These are phyloP conservation scores for Agriopis leucophaearia DNA, from an alignment of 2,888 invertebrate genomes.

Conservation along the genomic window DNA sequence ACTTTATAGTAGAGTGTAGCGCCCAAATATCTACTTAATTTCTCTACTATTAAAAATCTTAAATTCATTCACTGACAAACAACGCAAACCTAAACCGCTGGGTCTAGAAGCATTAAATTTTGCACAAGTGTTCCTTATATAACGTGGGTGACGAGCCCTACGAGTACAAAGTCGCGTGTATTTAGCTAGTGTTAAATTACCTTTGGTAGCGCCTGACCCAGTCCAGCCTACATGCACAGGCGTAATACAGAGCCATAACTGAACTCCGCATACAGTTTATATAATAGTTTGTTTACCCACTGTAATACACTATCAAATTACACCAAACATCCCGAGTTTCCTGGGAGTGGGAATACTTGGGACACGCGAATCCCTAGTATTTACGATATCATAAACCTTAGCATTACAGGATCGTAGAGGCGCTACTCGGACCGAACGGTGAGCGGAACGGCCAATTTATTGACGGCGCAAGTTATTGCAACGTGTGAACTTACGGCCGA, in stretches of 20 bases:
- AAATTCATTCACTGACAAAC: no score
- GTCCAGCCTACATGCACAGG: not conserved
- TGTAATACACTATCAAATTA: slow-evolving; percentile 14
- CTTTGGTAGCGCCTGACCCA: not conserved
- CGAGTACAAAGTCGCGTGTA: no score
- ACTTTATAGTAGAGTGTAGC: no score
- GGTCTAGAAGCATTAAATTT: no score
- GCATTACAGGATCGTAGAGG: slow-evolving; percentile 31
- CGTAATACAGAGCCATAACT: not conserved
- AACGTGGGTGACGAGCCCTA: no score
- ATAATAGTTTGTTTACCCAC: slow-evolving; percentile 5
- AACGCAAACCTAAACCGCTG: no score
- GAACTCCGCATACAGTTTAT: not conserved
- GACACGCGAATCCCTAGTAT: slow-evolving; percentile 31
- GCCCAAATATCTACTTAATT: no score
- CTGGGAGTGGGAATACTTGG: slow-evolving; percentile 5
- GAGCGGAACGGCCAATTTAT: slow-evolving; percentile 31
- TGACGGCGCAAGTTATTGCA: slow-evolving; percentile 23
- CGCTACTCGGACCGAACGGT: slow-evolving; percentile 10
- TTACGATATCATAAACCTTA: slow-evolving; percentile 42
- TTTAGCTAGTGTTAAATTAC: no score
- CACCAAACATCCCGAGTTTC: slow-evolving; percentile 4
- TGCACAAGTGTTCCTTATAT: no score
- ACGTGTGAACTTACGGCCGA: slow-evolving; percentile 30
- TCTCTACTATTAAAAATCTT: no score